phyloP scores from a whole-genome alignment of 1,140 invertebrate species.

The Schlechtendalia chinensis region DNA sequence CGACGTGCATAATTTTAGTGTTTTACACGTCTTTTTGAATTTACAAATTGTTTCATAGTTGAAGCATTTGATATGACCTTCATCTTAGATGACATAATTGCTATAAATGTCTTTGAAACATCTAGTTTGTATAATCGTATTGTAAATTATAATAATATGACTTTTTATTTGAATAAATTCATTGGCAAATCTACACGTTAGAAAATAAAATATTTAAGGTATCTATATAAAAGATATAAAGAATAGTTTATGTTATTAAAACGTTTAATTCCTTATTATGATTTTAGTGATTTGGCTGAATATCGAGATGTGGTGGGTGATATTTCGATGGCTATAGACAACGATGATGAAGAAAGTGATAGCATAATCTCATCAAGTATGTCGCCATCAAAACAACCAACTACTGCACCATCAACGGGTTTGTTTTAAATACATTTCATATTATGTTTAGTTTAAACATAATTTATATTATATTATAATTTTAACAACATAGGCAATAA shows the following conservation, averaged over 20 bases:
- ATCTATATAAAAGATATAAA: not conserved
- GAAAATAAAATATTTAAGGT: slow-evolving; percentile 8
- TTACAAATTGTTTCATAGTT: not conserved
- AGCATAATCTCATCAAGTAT: slow-evolving; percentile 45
- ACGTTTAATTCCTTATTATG: not conserved
- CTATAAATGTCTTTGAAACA: not conserved
- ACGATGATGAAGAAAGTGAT: slow-evolving; percentile 48
- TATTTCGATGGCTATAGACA: slow-evolving; percentile 36
- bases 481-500: not conserved
- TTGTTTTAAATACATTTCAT: not conserved
- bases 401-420: slow-evolving; percentile 17
- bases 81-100: not conserved
- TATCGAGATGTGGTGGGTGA: slow-evolving; percentile 43
- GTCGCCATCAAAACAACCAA: slow-evolving; percentile 41
- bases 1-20: not conserved
- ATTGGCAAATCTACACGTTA: not conserved
- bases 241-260: not conserved
- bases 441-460: not conserved
- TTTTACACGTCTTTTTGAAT: too few relatives aligned
- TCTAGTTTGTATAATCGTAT: not conserved
- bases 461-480: too few relatives aligned
- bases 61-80: not conserved
- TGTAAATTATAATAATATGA: not conserved
- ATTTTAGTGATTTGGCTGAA: slow-evolving; percentile 39
- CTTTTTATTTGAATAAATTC: not conserved